Base-by-base conservation (phyloP, 2,113 vertebrate species). In the Hirundichthys speculiger region DNA sequence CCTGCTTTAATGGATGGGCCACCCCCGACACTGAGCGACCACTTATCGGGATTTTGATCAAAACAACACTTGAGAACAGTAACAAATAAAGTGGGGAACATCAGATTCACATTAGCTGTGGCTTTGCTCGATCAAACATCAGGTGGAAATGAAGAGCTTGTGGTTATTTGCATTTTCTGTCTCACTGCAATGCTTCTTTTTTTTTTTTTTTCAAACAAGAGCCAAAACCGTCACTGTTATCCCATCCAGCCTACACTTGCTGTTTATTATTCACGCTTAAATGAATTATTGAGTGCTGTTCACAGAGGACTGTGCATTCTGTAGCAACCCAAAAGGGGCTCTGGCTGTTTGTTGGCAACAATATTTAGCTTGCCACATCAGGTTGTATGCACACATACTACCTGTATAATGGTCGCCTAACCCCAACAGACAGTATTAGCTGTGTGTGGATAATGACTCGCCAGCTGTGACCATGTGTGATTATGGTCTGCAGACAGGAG, bases 251-350 rank as follows among this genome's bases (percentile, higher is more conserved):
- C 52, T 12, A 9, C 24, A 11, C 46, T 34, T 45, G 38, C 51
- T 83, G 65, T 79, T 77, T 81, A 54, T 64, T 65, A 55, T 80
- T 81, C 73, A 74, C 16, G 3, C 13, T 42, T 39, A 56, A 64
- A 84, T 83, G 60, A 83, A 85, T 84, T 83, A 81, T 79, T 76
- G 75, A 86, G 64, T 46, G 45, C 11, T 64, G 55, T 47, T 80
- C 64, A 62, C 58, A 55, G 64, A 77, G 57, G 46, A 69, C 40
- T 45, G 45, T 9, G 5, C 50, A 20, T 52, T 62, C 61, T 40
- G 20, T 51, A 45, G 45, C 58, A 69, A 27, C 18, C 54, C 61
- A 42, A 56, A 64, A 49, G 53, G 69, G 16, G 52, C 27, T 42
- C 47, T 16, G 9, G 30, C 55, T 79, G 75, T 77, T 77, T 78